Base-by-base conservation (phyloP, 2,797 vertebrate genomes). In the Macropodus opercularis region DNA sequence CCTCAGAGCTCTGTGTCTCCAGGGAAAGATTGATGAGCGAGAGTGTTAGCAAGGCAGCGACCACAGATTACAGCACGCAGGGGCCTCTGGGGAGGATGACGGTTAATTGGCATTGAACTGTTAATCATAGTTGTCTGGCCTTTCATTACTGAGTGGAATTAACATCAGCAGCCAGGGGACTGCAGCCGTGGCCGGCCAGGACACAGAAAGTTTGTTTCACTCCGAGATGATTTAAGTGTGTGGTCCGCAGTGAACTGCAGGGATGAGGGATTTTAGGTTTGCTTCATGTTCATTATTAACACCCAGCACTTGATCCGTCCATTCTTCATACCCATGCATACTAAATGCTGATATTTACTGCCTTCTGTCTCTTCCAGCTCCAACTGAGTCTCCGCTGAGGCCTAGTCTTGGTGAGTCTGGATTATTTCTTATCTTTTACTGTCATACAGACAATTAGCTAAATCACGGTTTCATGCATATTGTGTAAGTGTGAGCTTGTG, bases 361-460 rank as follows among this genome's bases (percentile, higher is more conserved):
- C 50, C 32, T 76, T 67, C 40, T 65, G 18, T 70, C 79, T 85
- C 38, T 66, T 83, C 68, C 77, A 99, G 97, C 95, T 83, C 96
- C 97, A 0, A 99, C 97, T 5, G 96, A 98, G 83, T 94, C 95
- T 48, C 95, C 95, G 3, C 40, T 94, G 72, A 94, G 93, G 58
- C 95, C 94, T 14, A 95, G 94, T 77, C 92, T 99, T 52, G 93
- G 97, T 98, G 84, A 87, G 95, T 80, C 22, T 23, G 9, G 7
- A 2, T 53, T 40, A 9, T 46, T 48, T 21, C 3, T 29, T 47
- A 29, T 43, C 34, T 53, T 18, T 41, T 9, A n/a, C 49, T 46
- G 47, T 55, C 24, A 50, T 24, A 48, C 17, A 22, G 18, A 13
- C 32, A 49, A 54, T 70, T 41, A 36, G 2, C 57, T 67, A 57